Percentiles rank a stretch among this genome's conserved stretches.
phyloP scores from a whole-genome alignment of 1,140 invertebrate genomes.

The Oncopodura yosiiana region DNA sequence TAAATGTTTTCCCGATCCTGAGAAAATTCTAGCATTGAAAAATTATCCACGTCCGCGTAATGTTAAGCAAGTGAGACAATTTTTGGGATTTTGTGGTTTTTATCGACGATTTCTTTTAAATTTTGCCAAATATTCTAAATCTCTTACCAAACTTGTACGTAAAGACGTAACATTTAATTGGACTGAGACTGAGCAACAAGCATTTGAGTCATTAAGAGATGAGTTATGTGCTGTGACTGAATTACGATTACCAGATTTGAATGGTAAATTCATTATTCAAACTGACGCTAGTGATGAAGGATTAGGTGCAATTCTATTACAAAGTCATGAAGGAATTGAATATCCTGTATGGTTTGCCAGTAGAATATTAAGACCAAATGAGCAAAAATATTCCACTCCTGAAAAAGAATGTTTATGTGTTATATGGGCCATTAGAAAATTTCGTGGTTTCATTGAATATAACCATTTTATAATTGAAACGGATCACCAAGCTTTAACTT shows the following conservation, averaged over 20 bases:
- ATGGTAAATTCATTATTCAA: constrained; percentile 38
- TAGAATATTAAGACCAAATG: constrained; percentile 36
- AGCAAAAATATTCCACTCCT: constrained; percentile 42
- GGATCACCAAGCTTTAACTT: constrained; percentile 15
- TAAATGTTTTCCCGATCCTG: constrained; percentile 37
- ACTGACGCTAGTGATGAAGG: constrained; percentile 42
- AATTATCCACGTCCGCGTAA: constrained; percentile 36
- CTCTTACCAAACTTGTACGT: constrained; percentile 33
- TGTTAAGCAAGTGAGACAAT: constrained; percentile 33
- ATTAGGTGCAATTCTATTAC: constrained; percentile 41
- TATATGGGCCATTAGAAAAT: constrained; percentile 42
- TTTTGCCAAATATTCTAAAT: constrained; percentile 31
- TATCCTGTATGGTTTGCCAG: constrained; percentile 30
- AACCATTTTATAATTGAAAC: constrained; percentile 4
- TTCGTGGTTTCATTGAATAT: constrained; percentile 28
- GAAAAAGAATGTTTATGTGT: constrained; percentile 44
- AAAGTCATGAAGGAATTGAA: constrained; percentile 36
- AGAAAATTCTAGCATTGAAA: constrained; percentile 38
- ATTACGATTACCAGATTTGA: constrained; percentile 34
- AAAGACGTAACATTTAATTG: constrained; percentile 15
- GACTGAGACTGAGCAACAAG: background rate
- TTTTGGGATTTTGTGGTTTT: constrained; percentile 37
- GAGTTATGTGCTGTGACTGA: background rate
- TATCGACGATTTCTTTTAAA: constrained; percentile 38
- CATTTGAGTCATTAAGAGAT: constrained; percentile 13